Base-by-base conservation (phyloP, 2,113 vertebrate genomes). In the Passer montanus region DNA sequence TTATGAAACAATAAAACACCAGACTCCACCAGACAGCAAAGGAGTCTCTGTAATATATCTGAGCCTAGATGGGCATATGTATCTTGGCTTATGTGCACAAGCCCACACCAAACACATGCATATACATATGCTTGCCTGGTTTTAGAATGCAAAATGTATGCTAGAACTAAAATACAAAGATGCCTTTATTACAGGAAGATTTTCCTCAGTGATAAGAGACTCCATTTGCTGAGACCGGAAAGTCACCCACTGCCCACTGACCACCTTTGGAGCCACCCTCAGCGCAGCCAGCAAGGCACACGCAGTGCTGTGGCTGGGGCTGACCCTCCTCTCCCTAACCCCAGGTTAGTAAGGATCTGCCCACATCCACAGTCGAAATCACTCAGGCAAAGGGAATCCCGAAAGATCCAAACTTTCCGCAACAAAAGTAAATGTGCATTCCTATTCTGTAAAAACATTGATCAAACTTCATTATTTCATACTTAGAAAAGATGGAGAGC, bases 1-100 rank as follows among this genome's bases (percentile, higher is more conserved):
- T 95, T 92, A 89, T 93, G 92, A 93, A 96, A 95, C 92, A 93
- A 90, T 90, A 93, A 89, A 92, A 56, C 90, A 90, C n/a, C 84
- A 79, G 67, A 83, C 63, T 89, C 62, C 81, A 74, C 86, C 86
- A 87, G 88, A 89, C 64, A 86, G 93, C 79, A 50, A 43, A 90
- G 63, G 63, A 67, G 80, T 82, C 63, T 76, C 52, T 83, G 85
- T 58, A 63, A 70, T 53, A 27, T 52, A 89, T 91, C 73, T 52
- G 39, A 83, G 24, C 46, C 78, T 83, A 76, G 73, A 73, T 31
- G 76, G 67, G 59, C 37, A 17, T 41, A 68, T 4, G 39, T n/a
- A 39, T 64, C 52, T 83, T 44, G 74, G 58, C 18, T 87, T 74
- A 63, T 7, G 67, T 15, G 11, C 33, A 9, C 35, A 28, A 66